Conservation (phyloP, 2,113 vertebrate genomes). For the Apodemus sylvaticus region DNA sequence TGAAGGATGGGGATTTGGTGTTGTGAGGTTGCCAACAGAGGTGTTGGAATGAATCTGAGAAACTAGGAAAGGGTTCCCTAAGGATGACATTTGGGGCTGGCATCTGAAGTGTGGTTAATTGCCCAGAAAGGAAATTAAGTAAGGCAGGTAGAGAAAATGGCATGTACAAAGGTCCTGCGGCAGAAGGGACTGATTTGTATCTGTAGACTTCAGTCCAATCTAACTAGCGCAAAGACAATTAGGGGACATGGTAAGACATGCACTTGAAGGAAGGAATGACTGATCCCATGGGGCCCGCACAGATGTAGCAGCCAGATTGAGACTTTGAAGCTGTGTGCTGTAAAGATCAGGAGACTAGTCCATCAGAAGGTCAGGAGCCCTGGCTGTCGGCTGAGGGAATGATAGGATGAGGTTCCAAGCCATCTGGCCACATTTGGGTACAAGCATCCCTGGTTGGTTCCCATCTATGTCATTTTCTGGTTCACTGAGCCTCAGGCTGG, state of each 20-base stretch:
- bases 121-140: background rate
- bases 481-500: background rate
- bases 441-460: background rate
- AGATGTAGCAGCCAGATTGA: background rate
- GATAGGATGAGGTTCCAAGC: background rate
- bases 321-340: background rate
- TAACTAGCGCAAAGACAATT: background rate
- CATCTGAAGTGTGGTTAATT: background rate
- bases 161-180: constrained; percentile 34
- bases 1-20: background rate
- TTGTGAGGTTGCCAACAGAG: background rate
- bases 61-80: background rate
- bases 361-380: background rate
- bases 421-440: background rate
- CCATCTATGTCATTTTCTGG: background rate
- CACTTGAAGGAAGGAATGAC: background rate
- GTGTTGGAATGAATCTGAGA: background rate
- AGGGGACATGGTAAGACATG: background rate
- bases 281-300: fast-evolving
- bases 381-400: background rate
- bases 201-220: background rate
- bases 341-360: background rate
- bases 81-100: background rate
- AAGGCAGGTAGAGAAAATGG: background rate
- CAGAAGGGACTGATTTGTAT: background rate